These are phyloP conservation scores for Cyprinella venusta DNA, from an alignment of 2,797 vertebrate species.

Conservation along the genomic window DNA sequence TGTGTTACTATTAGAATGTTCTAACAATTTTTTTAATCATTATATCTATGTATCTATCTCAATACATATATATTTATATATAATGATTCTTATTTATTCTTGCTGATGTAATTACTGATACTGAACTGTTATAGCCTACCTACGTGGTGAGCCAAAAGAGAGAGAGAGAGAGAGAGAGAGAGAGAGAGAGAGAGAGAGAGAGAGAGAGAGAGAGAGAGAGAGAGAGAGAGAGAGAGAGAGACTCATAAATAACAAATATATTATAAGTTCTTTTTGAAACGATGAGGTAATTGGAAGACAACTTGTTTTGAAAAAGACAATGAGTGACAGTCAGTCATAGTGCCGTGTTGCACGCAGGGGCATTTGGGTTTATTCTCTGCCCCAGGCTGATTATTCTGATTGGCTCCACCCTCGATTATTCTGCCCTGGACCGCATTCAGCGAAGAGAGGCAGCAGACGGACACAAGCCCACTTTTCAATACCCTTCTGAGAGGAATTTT, in stretches of 20 bases:
- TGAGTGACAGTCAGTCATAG: background rate
- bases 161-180: too few species aligned
- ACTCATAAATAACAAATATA: background rate
- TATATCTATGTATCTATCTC: too few species aligned
- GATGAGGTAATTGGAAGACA: background rate
- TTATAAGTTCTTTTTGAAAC: background rate
- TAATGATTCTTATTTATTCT: too few species aligned
- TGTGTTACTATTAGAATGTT: too few species aligned
- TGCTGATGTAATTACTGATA: background rate
- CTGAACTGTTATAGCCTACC: background rate
- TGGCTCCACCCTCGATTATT: conserved; percentile 76
- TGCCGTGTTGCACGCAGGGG: background rate
- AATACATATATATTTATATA: too few species aligned
- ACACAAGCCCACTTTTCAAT: conserved; percentile 40
- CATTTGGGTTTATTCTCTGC: conserved; percentile 15
- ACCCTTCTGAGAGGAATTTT: conserved; percentile 10
- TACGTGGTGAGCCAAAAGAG: background rate
- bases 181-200: too few species aligned
- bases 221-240: too few species aligned
- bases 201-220: too few species aligned
- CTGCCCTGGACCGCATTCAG: conserved; percentile 68
- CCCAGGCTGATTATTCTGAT: conserved; percentile 41
- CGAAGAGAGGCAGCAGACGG: conserved; percentile 62
- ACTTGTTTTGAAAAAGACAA: too few species aligned
- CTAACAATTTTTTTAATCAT: too few species aligned